phyloP scores from a whole-genome alignment of 2,113 vertebrate species.

The Gallinago media region DNA sequence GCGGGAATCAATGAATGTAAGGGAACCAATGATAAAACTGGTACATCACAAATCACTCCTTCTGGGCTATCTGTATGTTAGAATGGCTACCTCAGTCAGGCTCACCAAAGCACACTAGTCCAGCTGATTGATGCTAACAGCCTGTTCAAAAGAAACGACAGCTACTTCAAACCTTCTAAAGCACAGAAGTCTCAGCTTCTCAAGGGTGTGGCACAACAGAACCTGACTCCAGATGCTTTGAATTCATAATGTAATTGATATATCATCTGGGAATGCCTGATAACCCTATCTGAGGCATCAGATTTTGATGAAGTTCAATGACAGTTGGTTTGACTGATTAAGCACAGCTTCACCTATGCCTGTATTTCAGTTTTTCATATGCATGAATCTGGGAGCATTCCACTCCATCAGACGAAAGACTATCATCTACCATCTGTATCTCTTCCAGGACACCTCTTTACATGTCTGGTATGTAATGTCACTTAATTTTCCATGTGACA shows the following conservation, averaged over 20 bases:
- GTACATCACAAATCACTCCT: neutral
- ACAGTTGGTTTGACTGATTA: neutral
- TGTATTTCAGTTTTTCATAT: neutral
- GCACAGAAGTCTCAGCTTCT: neutral
- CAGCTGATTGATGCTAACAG: neutral
- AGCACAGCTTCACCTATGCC: neutral
- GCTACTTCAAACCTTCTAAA: neutral
- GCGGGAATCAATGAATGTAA: neutral
- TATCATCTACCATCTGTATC: neutral
- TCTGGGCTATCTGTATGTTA: neutral
- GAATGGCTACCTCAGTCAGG: neutral
- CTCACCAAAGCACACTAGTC: neutral
- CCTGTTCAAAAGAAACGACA: neutral
- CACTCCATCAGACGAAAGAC: neutral
- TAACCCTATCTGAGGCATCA: neutral
- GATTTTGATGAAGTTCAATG: neutral
- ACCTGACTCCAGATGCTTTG: neutral
- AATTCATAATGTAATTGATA: neutral
- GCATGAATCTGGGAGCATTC: neutral
- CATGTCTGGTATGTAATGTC: neutral
- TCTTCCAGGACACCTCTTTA: neutral
- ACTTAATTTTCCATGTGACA: neutral
- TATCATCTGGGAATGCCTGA: neutral
- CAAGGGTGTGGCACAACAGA: neutral
- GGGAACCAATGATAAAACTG: neutral